phyloP scores from a whole-genome alignment of 2,797 vertebrate genomes.

The Lemur catta region DNA sequence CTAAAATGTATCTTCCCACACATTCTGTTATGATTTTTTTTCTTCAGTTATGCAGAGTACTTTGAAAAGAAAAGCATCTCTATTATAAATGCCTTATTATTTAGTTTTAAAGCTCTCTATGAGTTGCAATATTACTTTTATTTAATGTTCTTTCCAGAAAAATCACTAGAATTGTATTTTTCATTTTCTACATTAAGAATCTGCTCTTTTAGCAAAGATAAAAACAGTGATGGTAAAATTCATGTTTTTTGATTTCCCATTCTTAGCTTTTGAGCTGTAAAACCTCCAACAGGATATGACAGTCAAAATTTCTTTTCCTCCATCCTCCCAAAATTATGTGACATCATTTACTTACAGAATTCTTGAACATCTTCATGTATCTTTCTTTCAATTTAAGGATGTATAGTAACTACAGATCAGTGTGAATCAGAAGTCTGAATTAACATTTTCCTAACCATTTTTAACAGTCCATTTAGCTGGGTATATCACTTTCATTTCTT shows the following conservation, averaged over 20 bases:
- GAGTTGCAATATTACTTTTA: neutral
- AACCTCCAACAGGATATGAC: neutral
- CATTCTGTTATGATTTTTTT: neutral
- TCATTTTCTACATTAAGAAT: slow-evolving; percentile 11
- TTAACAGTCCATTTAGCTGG: neutral
- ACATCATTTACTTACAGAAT: neutral
- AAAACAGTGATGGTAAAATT: neutral
- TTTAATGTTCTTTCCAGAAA: neutral
- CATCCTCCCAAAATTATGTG: neutral
- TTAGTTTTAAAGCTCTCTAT: neutral
- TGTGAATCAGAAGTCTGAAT: neutral
- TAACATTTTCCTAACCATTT: neutral
- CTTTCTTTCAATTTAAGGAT: neutral
- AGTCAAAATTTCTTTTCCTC: neutral
- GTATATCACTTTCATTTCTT: neutral
- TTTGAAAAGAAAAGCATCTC: neutral
- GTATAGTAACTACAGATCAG: neutral
- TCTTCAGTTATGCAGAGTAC: neutral
- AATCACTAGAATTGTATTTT: neutral
- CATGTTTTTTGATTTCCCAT: neutral
- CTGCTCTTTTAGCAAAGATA: neutral
- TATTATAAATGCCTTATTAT: neutral
- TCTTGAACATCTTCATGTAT: neutral
- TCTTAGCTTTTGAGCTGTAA: neutral
- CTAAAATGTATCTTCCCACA: neutral